phyloP scores from a whole-genome alignment of 2,113 vertebrate species.

The Hippoglossus stenolepis region DNA sequence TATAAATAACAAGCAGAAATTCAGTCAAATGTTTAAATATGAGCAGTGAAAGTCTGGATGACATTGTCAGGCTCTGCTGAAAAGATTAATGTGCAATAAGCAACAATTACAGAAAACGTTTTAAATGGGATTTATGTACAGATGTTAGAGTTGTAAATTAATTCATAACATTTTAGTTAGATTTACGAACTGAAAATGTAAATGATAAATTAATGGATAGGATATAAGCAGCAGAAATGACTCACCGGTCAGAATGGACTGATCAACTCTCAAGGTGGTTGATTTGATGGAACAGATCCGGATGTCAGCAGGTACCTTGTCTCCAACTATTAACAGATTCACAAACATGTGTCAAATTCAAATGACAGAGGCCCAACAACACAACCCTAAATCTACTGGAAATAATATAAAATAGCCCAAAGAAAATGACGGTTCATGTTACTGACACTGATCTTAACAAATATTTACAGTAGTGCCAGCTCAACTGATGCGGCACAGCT shows the following conservation, averaged over 20 bases:
- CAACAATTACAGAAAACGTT: not conserved
- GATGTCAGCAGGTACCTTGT: conserved; percentile 99
- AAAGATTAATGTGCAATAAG: too few species aligned
- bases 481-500: conserved; percentile 49
- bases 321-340: conserved; percentile 88
- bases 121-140: not conserved
- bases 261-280: conserved; percentile 96
- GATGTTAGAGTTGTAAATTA: not conserved
- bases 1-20: too few species aligned
- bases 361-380: not conserved
- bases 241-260: conserved; percentile 98
- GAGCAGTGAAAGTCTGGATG: too few species aligned
- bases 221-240: not conserved
- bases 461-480: conserved; percentile 34
- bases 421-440: not conserved
- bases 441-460: not conserved
- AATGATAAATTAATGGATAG: not conserved
- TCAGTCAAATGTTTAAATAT: too few species aligned
- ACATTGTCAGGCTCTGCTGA: too few species aligned
- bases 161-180: too few species aligned
- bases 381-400: not conserved
- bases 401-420: not conserved
- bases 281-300: conserved; percentile 97
- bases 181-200: not conserved
- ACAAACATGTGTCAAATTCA: conserved; percentile 1